Evolutionary conservation across 2,888 invertebrate genomes (phyloP).

Genomic region (Ochropacha duplaris): DNA sequence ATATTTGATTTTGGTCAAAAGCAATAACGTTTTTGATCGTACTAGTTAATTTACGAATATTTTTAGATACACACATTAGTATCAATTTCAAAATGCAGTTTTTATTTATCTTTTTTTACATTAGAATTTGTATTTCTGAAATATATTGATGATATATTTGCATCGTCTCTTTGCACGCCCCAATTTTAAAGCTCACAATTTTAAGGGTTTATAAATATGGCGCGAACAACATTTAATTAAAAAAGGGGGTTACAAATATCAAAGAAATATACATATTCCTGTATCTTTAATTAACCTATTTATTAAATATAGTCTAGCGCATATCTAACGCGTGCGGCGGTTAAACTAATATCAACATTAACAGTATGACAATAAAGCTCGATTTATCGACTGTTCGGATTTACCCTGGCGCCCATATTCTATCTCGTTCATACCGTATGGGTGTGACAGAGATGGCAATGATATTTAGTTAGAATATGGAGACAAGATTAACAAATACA

Average conservation of each 20-base stretch:
- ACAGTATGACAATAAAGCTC: slow-evolving; percentile 27
- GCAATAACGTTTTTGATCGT: neutral
- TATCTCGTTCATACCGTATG: slow-evolving; percentile 6
- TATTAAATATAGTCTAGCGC: slow-evolving; percentile 15
- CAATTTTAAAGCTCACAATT: neutral
- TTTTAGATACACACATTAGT: neutral
- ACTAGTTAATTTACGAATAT: neutral
- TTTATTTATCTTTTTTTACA: neutral
- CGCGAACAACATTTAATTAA: neutral
- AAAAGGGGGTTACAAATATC: neutral
- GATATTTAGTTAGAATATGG: slow-evolving; percentile 5
- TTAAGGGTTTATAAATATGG: neutral
- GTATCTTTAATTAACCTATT: neutral
- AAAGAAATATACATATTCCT: neutral
- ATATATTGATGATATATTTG: neutral
- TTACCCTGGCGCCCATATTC: slow-evolving; percentile 10
- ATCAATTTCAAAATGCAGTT: neutral
- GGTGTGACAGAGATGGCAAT: slow-evolving; percentile 4
- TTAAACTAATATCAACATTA: slow-evolving; percentile 19
- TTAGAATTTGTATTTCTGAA: neutral
- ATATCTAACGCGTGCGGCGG: slow-evolving; percentile 12
- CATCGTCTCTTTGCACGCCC: neutral
- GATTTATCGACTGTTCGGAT: slow-evolving; percentile 12
- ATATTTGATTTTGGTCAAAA: neutral
- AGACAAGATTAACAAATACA: slow-evolving; percentile 1